Percentiles rank a stretch among this genome's conserved stretches.
Conservation (phyloP, 2,888 invertebrate genomes). For the Vanessa cardui region DNA sequence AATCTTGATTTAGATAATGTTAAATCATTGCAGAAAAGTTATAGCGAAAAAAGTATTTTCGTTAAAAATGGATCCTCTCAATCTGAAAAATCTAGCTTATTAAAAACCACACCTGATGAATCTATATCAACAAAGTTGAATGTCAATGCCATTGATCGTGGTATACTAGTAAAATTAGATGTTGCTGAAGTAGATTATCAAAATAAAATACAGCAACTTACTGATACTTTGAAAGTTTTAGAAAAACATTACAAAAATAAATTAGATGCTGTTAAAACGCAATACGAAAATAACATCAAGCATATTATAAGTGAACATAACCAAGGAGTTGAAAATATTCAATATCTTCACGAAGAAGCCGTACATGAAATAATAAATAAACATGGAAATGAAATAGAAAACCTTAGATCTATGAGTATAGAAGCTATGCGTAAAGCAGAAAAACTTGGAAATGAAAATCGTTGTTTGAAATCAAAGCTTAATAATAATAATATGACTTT, state of each 20-base stretch:
- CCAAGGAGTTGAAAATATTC: slow-evolving; percentile 80
- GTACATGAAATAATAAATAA: slow-evolving; percentile 71
- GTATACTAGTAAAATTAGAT: slow-evolving; percentile 58
- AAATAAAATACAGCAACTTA: slow-evolving; percentile 57
- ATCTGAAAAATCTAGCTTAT: slow-evolving; percentile 26
- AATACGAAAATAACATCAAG: slow-evolving; percentile 80
- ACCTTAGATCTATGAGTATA: slow-evolving; percentile 71
- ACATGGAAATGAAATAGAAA: slow-evolving; percentile 80
- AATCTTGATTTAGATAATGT: slow-evolving; percentile 39
- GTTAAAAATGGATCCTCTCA: slow-evolving; percentile 12
- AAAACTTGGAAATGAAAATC: slow-evolving; percentile 68
- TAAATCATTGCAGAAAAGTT: slow-evolving; percentile 47
- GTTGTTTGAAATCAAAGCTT: slow-evolving; percentile 55
- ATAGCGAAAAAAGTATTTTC: slow-evolving; percentile 52
- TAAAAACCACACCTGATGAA: slow-evolving; percentile 25
- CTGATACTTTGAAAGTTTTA: slow-evolving; percentile 59
- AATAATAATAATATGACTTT: slow-evolving; percentile 42
- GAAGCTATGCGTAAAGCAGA: slow-evolving; percentile 74
- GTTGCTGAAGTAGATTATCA: slow-evolving; percentile 54
- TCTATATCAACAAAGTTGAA: slow-evolving; percentile 16
- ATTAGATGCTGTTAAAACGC: slow-evolving; percentile 74
- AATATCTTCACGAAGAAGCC: slow-evolving; percentile 79
- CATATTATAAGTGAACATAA: slow-evolving; percentile 79
- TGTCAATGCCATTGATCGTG: slow-evolving; percentile 31
- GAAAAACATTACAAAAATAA: slow-evolving; percentile 70